Evolutionary conservation across 2,797 vertebrate species (phyloP).

Genomic region (Luscinia luscinia): DNA sequence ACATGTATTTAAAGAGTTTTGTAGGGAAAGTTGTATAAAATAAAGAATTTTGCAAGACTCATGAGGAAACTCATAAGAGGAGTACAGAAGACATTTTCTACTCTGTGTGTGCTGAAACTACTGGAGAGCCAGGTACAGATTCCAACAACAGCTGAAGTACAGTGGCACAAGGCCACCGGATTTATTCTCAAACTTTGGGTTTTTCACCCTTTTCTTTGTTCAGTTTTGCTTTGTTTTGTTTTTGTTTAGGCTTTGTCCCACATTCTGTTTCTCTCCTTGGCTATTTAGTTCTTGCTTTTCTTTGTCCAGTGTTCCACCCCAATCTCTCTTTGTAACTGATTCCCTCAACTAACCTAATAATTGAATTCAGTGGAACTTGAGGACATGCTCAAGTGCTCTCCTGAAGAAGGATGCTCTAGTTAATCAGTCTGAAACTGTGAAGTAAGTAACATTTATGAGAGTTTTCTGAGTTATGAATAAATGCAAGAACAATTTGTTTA

Average conservation of each 20-base stretch:
- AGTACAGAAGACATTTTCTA: background rate
- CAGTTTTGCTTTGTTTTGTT: background rate
- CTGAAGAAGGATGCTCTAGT: slow-evolving; percentile 44
- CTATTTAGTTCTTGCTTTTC: background rate
- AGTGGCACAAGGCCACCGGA: background rate
- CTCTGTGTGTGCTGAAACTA: background rate
- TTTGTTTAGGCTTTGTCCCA: background rate
- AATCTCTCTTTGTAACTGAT: background rate
- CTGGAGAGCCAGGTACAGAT: background rate
- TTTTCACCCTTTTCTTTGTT: background rate
- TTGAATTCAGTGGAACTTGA: slow-evolving; percentile 13
- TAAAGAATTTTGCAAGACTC: background rate
- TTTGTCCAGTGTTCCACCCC: background rate
- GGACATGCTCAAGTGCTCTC: background rate
- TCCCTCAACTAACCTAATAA: slow-evolving; percentile 12
- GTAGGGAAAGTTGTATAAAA: background rate
- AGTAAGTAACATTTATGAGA: slow-evolving; percentile 45
- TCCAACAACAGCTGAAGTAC: background rate
- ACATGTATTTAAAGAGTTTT: background rate
- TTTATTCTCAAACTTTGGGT: background rate
- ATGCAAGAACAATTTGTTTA: background rate
- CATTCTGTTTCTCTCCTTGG: background rate
- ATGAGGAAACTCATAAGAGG: background rate
- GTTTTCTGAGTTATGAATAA: slow-evolving; percentile 17
- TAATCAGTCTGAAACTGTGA: slow-evolving; percentile 31